Base-by-base conservation (phyloP, 1,140 invertebrate genomes). In the Cylas formicarius region DNA sequence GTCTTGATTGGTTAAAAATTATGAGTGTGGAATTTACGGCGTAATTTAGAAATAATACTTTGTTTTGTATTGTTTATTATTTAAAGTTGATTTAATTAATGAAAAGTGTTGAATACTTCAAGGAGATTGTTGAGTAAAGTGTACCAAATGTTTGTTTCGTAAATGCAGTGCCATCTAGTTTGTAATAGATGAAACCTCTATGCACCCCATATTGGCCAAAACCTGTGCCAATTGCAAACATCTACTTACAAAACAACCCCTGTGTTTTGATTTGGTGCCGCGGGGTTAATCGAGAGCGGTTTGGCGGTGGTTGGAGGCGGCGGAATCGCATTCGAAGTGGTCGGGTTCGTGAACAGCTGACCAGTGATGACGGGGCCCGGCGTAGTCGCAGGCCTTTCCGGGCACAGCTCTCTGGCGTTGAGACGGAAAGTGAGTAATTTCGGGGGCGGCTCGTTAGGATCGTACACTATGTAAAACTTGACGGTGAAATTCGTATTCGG, bases 391-490 rank as follows among this genome's bases (percentile, higher is more conserved):
- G 26, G 41, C 7, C 41, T 42, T 48, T 56, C 57, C 2, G 58
- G 60, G 35, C 62, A 65, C 32, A 65, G 44, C 1, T 54, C 50
- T 37, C 48, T 50, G 2, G 58, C 64, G 34, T 66, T 66, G 13
- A 65, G 34, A 5, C 55, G 38, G 6, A 65, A 48, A 5, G 31
- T 29, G 0, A 51, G 32, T 10, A 66, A 11, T 38, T 53, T 22
- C 3, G 64, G 64, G 6, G 52, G 43, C 4, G 57, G 36, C 20
- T 59, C 43, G 10, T 21, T 49, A n/a, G 55, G 39, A 44, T 65
- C 51, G 40, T 59, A 63, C 33, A 57, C 61, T 6, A 65, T 44
- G 27, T 56, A 66, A 48, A 66, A 66, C n/a, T 60, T 39, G 2
- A 66, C 21, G 6, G 53, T 35, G 4, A 50, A 39, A 6, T 60